Conservation (phyloP, 2,113 vertebrate species). For the Eubucco bourcierii region DNA sequence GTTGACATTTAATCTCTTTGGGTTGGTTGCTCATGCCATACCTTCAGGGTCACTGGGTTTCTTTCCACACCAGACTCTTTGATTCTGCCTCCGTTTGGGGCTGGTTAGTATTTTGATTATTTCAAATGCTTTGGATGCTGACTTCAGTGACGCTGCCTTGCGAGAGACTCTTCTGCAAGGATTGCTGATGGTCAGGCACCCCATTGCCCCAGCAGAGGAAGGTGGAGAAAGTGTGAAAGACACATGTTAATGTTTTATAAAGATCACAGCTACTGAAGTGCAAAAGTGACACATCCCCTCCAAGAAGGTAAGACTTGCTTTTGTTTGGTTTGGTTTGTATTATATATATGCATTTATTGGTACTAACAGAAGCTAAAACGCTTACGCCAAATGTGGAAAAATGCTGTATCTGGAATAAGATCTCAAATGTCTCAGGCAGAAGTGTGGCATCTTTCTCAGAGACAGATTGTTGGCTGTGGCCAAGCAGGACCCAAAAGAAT, state of each 20-base stretch:
- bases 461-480: background rate
- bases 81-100: background rate
- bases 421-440: background rate
- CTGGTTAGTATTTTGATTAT: conserved; percentile 5
- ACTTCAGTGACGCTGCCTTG: background rate
- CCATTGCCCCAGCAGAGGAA: background rate
- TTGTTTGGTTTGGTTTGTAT: background rate
- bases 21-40: conserved; percentile 14
- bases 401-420: background rate
- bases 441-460: background rate
- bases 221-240: background rate
- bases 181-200: background rate
- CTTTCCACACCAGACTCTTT: conserved; percentile 19
- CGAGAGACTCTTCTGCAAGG: background rate
- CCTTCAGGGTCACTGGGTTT: conserved; percentile 23
- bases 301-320: background rate
- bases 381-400: background rate
- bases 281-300: background rate
- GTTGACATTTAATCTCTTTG: conserved; percentile 1
- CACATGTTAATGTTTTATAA: background rate
- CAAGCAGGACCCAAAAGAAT: background rate
- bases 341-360: background rate
- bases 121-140: conserved; percentile 25
- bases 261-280: background rate
- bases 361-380: background rate